Evolutionary conservation across 23 tunicate genomes (phyloP), one percentile per base, ranked within the genome.

Genomic region (Styela plicata): DNA sequence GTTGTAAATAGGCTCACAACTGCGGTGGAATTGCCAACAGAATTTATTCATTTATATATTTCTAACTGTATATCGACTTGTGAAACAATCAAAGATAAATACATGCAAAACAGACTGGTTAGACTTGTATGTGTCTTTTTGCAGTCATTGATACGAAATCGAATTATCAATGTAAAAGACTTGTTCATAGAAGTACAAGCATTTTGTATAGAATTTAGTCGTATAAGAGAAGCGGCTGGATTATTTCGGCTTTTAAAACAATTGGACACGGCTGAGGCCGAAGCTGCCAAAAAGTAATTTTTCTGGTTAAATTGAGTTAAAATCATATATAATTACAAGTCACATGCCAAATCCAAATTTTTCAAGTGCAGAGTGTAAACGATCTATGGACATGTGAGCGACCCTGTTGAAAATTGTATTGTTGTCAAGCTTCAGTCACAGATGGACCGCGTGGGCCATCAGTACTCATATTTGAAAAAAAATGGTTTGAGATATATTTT

Each of bases 191-290:
- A 96, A 74, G 97, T 96, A 26, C 99, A 96, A 82, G 99, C 97
- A 13, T 96, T 96, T 67, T 96, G 99, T 75, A 91, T 96, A 71
- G 97, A 96, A 52, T 96, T 96, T 86, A 84, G 94, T 63, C 81
- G 97, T 18, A 96, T 96, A 27, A 82, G 97, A 33, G 99, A 96
- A 68, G 99, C 99, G 64, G 99, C 99, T 69, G 99, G 94, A 1
- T 80, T 96, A 2, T 96, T 96, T 63, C 75, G 99, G 35, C 62
- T 96, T 53, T 70, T 94, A 17, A 94, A 94, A 77, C 94, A 88
- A 82, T 86, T 94, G 67, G 98, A 94, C 77, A 88, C 64, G 63
- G 87, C 69, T 19, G 92, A 94, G 22, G 80, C 36, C 3, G 97
- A 91, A 37, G 33, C 74, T 7, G 23, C 29, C 24, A 85, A 82